These are phyloP conservation scores for Porites lutea DNA, from an alignment of 64 coral and sea anemone genomes.

Conservation along the genomic window DNA sequence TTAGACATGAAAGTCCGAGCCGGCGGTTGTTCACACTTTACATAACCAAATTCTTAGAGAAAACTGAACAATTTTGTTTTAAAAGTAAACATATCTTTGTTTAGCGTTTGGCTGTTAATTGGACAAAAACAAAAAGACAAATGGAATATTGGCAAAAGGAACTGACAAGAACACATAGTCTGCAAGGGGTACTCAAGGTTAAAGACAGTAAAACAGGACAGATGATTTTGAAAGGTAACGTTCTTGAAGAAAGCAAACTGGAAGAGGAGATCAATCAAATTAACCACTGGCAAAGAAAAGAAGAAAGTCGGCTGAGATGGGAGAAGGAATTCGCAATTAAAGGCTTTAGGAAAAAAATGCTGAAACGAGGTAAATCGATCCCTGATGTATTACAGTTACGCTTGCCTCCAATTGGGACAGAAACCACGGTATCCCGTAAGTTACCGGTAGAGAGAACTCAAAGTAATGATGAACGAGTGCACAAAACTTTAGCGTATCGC, in stretches of 20 bases:
- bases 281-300: neutral
- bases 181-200: neutral
- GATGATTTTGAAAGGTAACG: conserved; percentile 20
- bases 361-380: neutral
- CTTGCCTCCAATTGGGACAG: neutral
- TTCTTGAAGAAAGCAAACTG: conserved; percentile 32
- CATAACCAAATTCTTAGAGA: no score
- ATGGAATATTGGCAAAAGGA: conserved; percentile 9
- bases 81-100: neutral
- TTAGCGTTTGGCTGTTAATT: neutral
- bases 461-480: neutral
- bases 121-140: neutral
- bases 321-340: conserved; percentile 17
- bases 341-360: neutral
- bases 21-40: no score
- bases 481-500: neutral
- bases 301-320: conserved; percentile 20
- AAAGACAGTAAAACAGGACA: conserved; percentile 39
- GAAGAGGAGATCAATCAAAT: neutral
- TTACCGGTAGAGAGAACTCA: neutral
- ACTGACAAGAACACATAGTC: neutral
- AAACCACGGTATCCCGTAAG: neutral
- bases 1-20: neutral
- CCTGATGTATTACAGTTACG: neutral
- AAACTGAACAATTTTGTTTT: no score